Evolutionary conservation across 2,797 vertebrate species (phyloP), one percentile per base, ranked within the genome.

Genomic region (Chelon auratus): DNA sequence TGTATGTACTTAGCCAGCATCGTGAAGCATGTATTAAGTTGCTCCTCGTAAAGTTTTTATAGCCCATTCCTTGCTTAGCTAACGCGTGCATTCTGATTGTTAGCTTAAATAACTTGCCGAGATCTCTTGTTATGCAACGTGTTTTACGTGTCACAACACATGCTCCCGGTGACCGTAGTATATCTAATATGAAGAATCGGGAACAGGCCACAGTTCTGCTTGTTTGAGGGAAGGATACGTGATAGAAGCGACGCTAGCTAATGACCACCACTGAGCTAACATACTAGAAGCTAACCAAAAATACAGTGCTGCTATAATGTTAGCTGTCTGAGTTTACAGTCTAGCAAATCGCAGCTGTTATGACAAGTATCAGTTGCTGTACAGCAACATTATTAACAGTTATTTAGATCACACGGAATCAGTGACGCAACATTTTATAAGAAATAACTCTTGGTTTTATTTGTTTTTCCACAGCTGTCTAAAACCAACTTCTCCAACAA

Each of bases 401-500:
- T 5, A 43, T 6, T 14, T 43, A 1, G 15, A 1, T 43, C 18
- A 9, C 8, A 24, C 24, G n/a, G 5, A 10, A 1, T 9, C 14
- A 2, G 12, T 6, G 5, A 9, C 0, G 1, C 37, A 8, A 20
- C 1, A 26, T 18, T 58, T n/a, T 2, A 3, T 30, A 4, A 17
- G 24, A 24, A 42, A 1, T 40, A 1, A 24, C 1, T 45, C 15
- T 0, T 2, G 12, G 33, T 13, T 12, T 13, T 56, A 15, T 57
- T 48, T 69, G 45, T 64, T 20, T 14, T 36, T 10, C 17, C 63
- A 22, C 92, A 99, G 98, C 95, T 99, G 82, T 98, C 97, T 9
- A 97, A 99, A 89, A 99, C 98, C 77, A 99, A 99, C 94, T 99
- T 99, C 91, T 99, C 98, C 93, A 99, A 99, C 95, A 97, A 97